Evolutionary conservation across 2,797 vertebrate species (phyloP), one percentile per base, ranked within the genome.

Genomic region (Pseudochirops cupreus): DNA sequence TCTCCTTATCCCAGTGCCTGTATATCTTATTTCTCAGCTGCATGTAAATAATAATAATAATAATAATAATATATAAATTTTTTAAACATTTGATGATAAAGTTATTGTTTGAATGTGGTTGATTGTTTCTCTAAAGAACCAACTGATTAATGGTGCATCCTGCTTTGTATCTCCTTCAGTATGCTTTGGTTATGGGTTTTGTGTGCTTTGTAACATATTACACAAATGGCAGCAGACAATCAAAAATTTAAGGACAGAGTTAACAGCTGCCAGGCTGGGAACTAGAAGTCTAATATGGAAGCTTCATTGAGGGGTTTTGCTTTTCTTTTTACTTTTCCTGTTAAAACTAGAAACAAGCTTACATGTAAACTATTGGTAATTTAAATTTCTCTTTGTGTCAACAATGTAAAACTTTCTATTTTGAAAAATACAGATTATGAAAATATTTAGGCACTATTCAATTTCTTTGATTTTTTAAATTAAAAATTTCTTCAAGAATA

Each of bases 321-420:
- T 98, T 98, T 98, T 97, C 2, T 97, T 98, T 98, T 98, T 98
- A 98, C 98, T 99, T 99, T 98, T 99, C 99, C 99, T 99, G 99
- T 99, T 98, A 98, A 99, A 99, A 99, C 99, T 99, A 99, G 99
- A 99, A 99, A 99, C 99, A 99, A 99, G 99, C 99, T 99, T 99
- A 99, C 98, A 98, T 99, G 99, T 99, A 99, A 98, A 99, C 99
- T 99, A 99, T 99, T 99, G 99, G 99, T 99, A 99, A 99, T 99
- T 99, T 99, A 99, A 99, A 99, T 99, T 99, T 99, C 99, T 99
- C 99, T 99, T 99, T 99, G 99, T 99, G 99, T 99, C 99, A 99
- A 99, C 98, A 99, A 99, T 99, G 99, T 99, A 99, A 99, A 99
- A 99, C 99, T 99, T 99, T 99, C 99, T 99, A 99, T 99, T 99